Evolutionary conservation across 2,797 vertebrate species (phyloP), one percentile per base, ranked within the genome.

Genomic region (Muraenolepis orangiensis): DNA sequence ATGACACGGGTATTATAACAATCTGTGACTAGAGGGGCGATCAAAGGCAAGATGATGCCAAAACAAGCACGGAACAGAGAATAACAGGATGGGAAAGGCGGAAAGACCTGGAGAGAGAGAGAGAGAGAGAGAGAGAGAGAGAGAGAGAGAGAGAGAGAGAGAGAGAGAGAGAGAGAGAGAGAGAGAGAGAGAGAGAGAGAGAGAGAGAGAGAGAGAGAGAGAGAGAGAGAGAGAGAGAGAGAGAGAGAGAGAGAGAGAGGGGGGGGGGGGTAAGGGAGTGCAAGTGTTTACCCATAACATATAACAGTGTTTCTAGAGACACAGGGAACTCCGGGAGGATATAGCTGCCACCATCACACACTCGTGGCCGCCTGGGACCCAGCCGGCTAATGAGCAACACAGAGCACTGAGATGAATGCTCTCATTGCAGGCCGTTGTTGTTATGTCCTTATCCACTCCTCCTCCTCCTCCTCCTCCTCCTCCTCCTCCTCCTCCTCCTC

Each of bases 11-110:
- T 83, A 28, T 51, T 40, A 75, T 57, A 73, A 30, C 84, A 80
- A 73, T 85, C 74, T 71, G 81, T 83, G 80, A 86, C 86, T 74
- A 82, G 85, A 86, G 72, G 72, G 31, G 51, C 83, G 80, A 87
- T 86, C 84, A 88, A 76, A 71, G 77, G 81, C 80, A 40, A 46
- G 66, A 38, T 32, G 36, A 67, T 13, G 66, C 32, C 23, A 26
- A 64, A n/a, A 64, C 57, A 20, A 57, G 51, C 51, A 57, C 12
- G 18, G 42, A 51, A 23, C 51, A 23, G 8, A 57, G 51, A 57
- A 23, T 1, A 57, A n/a, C 51, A 57, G 4, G 23, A 64, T 11
- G 32, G 8, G 32, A 34, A 34, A 3, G 8, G 32, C 32, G 32
- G 32, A 34, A 34, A 34, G 8, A 34, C 32, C 32, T n/a, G 26